These are phyloP conservation scores for Tenthredo mesomela DNA, from an alignment of 2,888 invertebrate species.

Conservation along the genomic window DNA sequence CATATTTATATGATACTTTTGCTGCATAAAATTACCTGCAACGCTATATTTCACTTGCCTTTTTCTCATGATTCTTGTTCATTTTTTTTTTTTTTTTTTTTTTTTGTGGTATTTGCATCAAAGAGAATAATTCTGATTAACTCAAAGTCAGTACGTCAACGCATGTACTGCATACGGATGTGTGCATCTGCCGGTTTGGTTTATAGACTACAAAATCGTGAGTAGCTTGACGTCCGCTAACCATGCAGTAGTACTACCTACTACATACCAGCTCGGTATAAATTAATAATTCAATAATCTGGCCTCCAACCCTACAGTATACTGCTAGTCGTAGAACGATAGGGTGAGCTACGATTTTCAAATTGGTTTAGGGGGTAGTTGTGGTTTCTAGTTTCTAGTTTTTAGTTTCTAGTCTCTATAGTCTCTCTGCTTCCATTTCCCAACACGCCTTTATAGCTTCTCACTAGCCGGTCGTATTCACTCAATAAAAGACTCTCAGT, in stretches of 20 bases:
- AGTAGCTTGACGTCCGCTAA: slow-evolving; percentile 67
- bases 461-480: slow-evolving; percentile 3
- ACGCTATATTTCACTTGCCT: too few relatives aligned
- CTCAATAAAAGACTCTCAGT: slow-evolving; percentile 20
- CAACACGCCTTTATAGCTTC: slow-evolving; percentile 31
- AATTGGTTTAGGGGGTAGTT: slow-evolving; percentile 6
- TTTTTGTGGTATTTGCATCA: not conserved
- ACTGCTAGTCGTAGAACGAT: not conserved
- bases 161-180: not conserved
- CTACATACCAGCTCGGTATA: slow-evolving; percentile 66
- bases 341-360: slow-evolving; percentile 22
- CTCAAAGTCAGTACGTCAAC: not conserved
- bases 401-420: not conserved
- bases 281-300: slow-evolving; percentile 73
- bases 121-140: not conserved
- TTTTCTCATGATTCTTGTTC: too few relatives aligned
- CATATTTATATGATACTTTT: not conserved
- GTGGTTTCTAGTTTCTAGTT: not conserved
- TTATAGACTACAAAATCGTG: not conserved
- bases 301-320: not conserved
- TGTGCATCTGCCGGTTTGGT: not conserved
- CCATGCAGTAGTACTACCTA: slow-evolving; percentile 57
- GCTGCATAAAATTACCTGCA: not conserved
- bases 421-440: not conserved
- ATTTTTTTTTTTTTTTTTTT: too few relatives aligned